Conservation (phyloP, 2,797 vertebrate genomes). For the Rhinella marina region DNA sequence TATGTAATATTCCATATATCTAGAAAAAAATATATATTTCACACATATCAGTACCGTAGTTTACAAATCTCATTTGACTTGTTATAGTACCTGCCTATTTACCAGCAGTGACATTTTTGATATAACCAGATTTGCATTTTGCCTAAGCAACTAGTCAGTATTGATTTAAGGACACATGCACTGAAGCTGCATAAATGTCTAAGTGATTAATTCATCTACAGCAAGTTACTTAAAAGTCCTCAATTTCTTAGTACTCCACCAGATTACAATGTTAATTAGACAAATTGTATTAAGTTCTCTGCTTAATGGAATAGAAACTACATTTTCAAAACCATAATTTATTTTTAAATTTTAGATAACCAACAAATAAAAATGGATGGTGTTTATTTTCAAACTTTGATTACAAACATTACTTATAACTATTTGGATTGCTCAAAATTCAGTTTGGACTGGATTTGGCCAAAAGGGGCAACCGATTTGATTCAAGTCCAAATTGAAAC, state of each 20-base stretch:
- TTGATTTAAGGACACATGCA: constrained; percentile 10
- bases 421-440: too few relatives aligned
- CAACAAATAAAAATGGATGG: background rate
- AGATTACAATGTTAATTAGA: constrained; percentile 44
- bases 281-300: constrained; percentile 31
- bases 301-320: constrained; percentile 43
- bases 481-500: too few relatives aligned
- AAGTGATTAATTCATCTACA: constrained; percentile 25
- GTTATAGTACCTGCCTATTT: background rate
- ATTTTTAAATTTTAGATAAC: constrained; percentile 9
- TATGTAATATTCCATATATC: background rate
- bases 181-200: constrained; percentile 4
- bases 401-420: background rate
- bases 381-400: background rate
- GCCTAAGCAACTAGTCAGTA: background rate
- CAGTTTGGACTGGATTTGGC: too few relatives aligned
- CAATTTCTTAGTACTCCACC: constrained; percentile 33
- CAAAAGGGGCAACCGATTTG: too few relatives aligned
- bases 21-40: background rate
- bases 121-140: background rate
- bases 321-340: constrained; percentile 31
- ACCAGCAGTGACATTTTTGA: background rate
- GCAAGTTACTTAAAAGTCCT: constrained; percentile 40
- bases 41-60: background rate
- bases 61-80: background rate